A percentile compares a stretch with the other conserved stretches of the same genome.
phyloP scores from a whole-genome alignment of 2,888 invertebrate genomes.

The Megastigmus dorsalis region DNA sequence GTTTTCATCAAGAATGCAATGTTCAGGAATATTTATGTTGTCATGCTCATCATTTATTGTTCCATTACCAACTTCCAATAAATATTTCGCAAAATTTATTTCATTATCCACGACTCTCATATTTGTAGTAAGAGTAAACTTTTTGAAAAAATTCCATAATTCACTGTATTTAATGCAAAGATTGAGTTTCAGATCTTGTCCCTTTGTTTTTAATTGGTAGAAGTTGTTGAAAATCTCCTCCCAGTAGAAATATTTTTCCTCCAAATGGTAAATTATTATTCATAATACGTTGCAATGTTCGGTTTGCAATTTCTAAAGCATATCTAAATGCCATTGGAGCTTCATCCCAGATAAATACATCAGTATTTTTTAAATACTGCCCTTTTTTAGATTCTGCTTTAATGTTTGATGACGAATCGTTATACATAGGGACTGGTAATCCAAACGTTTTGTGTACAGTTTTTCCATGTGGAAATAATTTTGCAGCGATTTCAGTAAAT shows the following conservation, averaged over 20 bases:
- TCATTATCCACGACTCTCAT: conserved; percentile 48
- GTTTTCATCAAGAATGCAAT: no score
- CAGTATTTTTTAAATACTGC: no score
- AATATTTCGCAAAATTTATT: no score
- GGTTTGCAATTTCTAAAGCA: conserved; percentile 51
- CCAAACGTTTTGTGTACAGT: conserved; percentile 68
- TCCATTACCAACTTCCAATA: no score
- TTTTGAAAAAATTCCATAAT: conserved; percentile 40
- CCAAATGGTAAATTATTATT: conserved; percentile 54
- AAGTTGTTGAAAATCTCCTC: conserved; percentile 49
- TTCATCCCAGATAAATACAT: no score
- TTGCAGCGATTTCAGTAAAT: no score
- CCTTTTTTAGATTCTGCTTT: conserved; percentile 51
- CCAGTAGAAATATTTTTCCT: conserved; percentile 55
- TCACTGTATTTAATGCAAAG: conserved; percentile 54
- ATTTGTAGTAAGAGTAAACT: conserved; percentile 49
- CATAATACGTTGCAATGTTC: conserved; percentile 55
- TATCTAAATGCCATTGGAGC: no score
- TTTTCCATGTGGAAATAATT: conserved; percentile 65
- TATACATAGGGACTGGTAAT: conserved; percentile 58
- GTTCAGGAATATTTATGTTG: no score
- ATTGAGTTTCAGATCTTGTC: conserved; percentile 47
- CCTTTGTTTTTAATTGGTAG: conserved; percentile 47
- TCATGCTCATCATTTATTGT: no score
- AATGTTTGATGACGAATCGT: conserved; percentile 48